Evolutionary conservation across 2,797 vertebrate species (phyloP).

Genomic region (Sebastes diaconus): DNA sequence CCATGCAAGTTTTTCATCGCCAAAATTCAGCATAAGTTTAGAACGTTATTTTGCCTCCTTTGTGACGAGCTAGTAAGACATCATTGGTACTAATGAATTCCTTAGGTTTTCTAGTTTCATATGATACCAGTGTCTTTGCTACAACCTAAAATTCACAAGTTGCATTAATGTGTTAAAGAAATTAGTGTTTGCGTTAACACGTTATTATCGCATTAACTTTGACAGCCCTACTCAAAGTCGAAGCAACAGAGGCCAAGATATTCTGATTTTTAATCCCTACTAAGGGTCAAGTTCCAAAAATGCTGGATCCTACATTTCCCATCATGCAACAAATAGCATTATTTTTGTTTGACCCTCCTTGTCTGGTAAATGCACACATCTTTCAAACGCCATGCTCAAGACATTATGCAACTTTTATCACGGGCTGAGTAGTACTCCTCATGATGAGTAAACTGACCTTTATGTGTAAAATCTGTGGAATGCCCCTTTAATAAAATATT

Average conservation of each 20-base stretch:
- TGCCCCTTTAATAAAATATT: background rate
- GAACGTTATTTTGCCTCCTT: too few species aligned
- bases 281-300: background rate
- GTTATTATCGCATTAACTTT: too few species aligned
- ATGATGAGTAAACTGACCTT: background rate
- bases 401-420: too few species aligned
- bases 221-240: too few species aligned
- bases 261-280: background rate
- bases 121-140: too few species aligned
- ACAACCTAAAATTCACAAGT: too few species aligned
- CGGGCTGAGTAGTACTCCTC: too few species aligned
- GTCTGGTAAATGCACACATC: background rate
- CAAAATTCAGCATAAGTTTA: too few species aligned
- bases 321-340: background rate
- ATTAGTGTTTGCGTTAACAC: too few species aligned
- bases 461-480: background rate
- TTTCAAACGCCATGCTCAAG: background rate
- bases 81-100: accelerated
- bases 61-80: too few species aligned
- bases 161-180: too few species aligned
- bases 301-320: background rate
- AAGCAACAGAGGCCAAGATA: background rate
- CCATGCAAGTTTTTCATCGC: accelerated
- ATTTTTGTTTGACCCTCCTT: background rate
- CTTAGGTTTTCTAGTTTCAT: too few species aligned